Base-by-base conservation (phyloP, 1,140 invertebrate genomes). In the Drosophila guanche region DNA sequence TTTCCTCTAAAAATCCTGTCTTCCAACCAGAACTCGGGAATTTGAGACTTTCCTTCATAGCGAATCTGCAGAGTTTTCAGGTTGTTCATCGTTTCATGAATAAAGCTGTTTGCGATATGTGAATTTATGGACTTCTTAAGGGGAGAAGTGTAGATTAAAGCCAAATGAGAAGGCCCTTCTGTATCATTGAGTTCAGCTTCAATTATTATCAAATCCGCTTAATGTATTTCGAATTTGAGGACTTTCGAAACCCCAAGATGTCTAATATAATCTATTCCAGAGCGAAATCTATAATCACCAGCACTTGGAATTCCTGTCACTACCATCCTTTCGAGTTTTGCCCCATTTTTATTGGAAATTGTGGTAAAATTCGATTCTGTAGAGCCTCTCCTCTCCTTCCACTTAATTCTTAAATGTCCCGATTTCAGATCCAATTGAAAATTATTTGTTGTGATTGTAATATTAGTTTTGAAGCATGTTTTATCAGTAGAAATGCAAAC, bases 321-420 rank as follows among this genome's bases (percentile, higher is more conserved):
- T 12, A 2, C 1, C 3, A 45, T 6, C 12, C 7, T 33, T 5
- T 51, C 7, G 4, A 63, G 3, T 22, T 50, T 1, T 5, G n/a
- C 12, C 10, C 37, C 10, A 3, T 6, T 8, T 16, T 45, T 22
- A 8, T 33, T 25, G 0, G n/a, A 20, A 5, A 66, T 10, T 22
- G 51, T 4, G 12, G 25, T 14, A 10, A 66, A 41, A 37, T 62
- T 66, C 62, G 37, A 62, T 3, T 20, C 2, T 0, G 12, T 20
- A 27, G 52, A 66, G 2, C 6, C 3, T 1, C 20, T 8, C 12
- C 25, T 45, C 3, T 37, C 10, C 4, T 16, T 51, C 63, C 63
- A 66, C 6, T 4, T 25, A 0, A 66, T 10, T 6, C 8, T 25
- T 4, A 52, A 2, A n/a, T 12, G 1, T 5, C 4, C 0, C 1